Conservation (phyloP, 2,888 invertebrate genomes). For the Microchrysa polita region DNA sequence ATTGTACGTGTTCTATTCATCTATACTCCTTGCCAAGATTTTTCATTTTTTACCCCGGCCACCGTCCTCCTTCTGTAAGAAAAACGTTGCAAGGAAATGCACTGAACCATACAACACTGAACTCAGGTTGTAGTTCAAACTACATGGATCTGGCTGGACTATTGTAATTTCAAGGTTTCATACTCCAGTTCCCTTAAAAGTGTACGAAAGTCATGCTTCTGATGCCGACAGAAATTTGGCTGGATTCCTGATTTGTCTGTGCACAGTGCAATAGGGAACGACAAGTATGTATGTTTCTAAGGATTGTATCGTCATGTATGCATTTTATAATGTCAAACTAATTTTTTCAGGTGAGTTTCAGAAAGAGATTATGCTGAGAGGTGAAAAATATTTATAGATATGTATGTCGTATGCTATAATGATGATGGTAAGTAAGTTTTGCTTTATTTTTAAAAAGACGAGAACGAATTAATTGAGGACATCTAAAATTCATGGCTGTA, state of each 20-base stretch:
- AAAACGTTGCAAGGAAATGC: too few species aligned
- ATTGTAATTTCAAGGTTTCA: not conserved
- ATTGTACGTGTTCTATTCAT: conserved; percentile 1
- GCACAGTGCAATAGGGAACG: not conserved
- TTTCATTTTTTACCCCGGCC: not conserved
- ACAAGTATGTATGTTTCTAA: conserved; percentile 1
- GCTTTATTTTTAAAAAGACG: too few species aligned
- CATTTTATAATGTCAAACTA: not conserved
- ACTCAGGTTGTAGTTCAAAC: not conserved
- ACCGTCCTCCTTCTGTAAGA: too few species aligned
- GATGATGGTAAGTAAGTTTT: too few species aligned
- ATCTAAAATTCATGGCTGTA: too few species aligned
- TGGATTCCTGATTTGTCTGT: conserved; percentile 1
- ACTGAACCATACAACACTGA: too few species aligned
- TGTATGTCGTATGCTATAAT: too few species aligned
- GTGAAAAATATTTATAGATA: too few species aligned
- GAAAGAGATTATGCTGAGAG: too few species aligned
- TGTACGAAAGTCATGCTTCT: not conserved
- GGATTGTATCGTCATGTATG: conserved; percentile 20
- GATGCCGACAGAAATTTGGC: conserved; percentile 9
- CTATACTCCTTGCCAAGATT: not conserved
- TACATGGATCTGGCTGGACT: not conserved
- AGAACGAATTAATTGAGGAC: too few species aligned
- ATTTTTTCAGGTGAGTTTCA: conserved; percentile 21
- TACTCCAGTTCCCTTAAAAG: not conserved